Conservation (phyloP, 2,888 invertebrate genomes). For the Oligia latruncula region DNA sequence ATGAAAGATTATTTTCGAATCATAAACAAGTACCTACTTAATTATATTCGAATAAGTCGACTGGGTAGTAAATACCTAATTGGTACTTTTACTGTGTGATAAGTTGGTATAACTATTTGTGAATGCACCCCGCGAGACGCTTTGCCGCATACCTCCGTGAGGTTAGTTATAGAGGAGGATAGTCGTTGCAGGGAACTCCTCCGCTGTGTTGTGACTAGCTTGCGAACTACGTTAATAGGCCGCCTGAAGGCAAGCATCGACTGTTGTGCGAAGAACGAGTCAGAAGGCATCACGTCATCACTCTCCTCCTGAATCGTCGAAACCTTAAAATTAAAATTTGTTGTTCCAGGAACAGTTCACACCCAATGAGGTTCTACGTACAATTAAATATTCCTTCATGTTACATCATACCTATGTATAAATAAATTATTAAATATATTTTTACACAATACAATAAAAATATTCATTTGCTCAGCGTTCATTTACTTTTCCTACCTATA, state of each 20-base stretch:
- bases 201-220: constrained; percentile 87
- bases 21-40: constrained; percentile 17
- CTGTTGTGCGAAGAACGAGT: constrained; percentile 83
- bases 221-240: constrained; percentile 88
- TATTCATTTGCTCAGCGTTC: constrained; percentile 46
- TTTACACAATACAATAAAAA: constrained; percentile 50
- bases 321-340: constrained; percentile 85
- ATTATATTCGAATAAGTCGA: neutral
- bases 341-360: constrained; percentile 68
- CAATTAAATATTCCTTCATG: constrained; percentile 1
- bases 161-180: constrained; percentile 88
- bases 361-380: constrained; percentile 34
- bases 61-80: constrained; percentile 33
- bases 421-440: constrained; percentile 44
- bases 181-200: constrained; percentile 87
- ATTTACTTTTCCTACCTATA: constrained; percentile 35
- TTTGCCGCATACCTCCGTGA: constrained; percentile 87
- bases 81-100: constrained; percentile 28
- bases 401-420: constrained; percentile 18
- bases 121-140: constrained; percentile 79
- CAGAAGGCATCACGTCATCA: constrained; percentile 79
- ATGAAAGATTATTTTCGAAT: constrained; percentile 1
- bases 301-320: constrained; percentile 82
- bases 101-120: constrained; percentile 62
- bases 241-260: constrained; percentile 84